A percentile compares a stretch with the other conserved stretches of the same genome.
Evolutionary conservation across 1,140 invertebrate genomes (phyloP).

Genomic region (Papilio polyxenes): DNA sequence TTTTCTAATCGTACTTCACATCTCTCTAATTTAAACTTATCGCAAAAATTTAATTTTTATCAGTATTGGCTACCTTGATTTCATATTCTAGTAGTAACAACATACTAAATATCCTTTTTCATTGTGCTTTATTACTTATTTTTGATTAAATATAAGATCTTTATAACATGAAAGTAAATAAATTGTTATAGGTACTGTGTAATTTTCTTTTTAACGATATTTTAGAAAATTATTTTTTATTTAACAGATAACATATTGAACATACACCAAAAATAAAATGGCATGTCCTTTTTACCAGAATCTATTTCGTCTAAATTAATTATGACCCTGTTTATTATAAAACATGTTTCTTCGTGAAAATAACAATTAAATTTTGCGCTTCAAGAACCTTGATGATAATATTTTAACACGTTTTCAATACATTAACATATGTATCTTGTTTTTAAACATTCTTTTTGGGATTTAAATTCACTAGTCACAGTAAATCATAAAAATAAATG

Average conservation of each 20-base stretch:
- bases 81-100: constrained; percentile 9
- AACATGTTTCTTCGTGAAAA: background rate
- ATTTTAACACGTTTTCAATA: background rate
- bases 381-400: background rate
- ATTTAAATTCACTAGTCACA: background rate
- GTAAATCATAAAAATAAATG: background rate
- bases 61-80: constrained; percentile 18
- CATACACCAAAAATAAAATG: too few species aligned
- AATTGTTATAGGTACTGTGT: background rate
- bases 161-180: background rate
- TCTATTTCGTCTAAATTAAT: too few species aligned
- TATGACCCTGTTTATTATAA: too few species aligned
- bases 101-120: background rate
- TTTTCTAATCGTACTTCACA: constrained; percentile 16
- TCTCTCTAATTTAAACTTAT: constrained; percentile 25
- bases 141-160: background rate
- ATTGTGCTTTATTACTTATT: background rate
- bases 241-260: background rate
- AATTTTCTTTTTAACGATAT: too few species aligned
- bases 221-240: too few species aligned
- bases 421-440: background rate
- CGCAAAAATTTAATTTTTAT: constrained; percentile 25
- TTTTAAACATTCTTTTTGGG: background rate
- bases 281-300: too few species aligned
- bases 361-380: background rate